Percentiles rank a stretch among this genome's conserved stretches.
Conservation (phyloP, 2,888 invertebrate genomes). For the Heliconius sara region DNA sequence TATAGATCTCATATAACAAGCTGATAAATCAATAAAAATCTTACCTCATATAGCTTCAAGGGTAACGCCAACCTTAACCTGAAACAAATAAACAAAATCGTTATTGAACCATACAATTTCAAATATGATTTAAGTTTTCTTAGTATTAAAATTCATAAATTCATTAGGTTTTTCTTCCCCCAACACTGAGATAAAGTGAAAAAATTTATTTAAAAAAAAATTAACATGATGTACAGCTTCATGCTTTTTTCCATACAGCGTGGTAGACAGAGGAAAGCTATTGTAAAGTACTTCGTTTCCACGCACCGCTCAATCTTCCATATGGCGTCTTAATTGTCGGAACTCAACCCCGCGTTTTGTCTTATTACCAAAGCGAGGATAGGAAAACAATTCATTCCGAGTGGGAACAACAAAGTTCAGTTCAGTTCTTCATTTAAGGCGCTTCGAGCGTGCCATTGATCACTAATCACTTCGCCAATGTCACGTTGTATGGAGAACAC, state of each 20-base stretch:
- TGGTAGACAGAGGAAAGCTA: neutral
- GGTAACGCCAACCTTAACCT: slow-evolving; percentile 54
- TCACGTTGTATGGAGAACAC: too few species aligned
- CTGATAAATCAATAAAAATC: neutral
- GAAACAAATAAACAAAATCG: slow-evolving; percentile 71
- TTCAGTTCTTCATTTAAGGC: too few species aligned
- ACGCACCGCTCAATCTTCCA: neutral
- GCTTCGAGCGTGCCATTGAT: too few species aligned
- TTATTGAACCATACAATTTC: slow-evolving; percentile 37
- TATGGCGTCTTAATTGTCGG: neutral
- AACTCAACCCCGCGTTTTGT: too few species aligned
- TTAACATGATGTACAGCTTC: too few species aligned
- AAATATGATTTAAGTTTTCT: neutral
- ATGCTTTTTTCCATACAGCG: too few species aligned
- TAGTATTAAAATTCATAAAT: neutral
- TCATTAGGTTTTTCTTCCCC: neutral
- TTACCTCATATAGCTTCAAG: slow-evolving; percentile 39
- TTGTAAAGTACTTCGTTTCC: neutral
- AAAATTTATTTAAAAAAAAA: too few species aligned
- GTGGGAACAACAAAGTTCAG: too few species aligned
- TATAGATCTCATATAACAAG: neutral
- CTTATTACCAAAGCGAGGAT: neutral
- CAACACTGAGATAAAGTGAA: too few species aligned
- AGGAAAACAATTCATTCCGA: too few species aligned
- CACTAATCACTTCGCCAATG: too few species aligned